phyloP scores from a whole-genome alignment of 2,888 invertebrate genomes.

The Hirtodrosophila histrioides region DNA sequence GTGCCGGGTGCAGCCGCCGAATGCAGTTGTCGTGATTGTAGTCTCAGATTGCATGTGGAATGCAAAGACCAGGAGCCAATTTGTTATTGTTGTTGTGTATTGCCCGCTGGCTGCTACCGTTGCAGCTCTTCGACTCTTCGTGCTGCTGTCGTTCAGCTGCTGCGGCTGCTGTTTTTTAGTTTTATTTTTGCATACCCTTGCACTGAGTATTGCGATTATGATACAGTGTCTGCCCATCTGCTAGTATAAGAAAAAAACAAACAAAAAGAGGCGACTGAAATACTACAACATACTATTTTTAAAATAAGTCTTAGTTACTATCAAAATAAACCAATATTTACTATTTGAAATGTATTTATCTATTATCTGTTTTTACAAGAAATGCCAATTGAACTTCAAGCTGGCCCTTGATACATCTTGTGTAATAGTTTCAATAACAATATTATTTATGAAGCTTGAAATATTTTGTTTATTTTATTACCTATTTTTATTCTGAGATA shows the following conservation, averaged over 20 bases:
- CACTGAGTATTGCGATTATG: neutral
- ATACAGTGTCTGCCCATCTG: neutral
- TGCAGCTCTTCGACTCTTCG: conserved; percentile 48
- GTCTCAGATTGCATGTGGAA: conserved; percentile 80
- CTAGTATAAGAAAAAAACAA: neutral
- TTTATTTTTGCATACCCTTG: conserved; percentile 31
- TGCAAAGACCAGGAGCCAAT: conserved; percentile 83
- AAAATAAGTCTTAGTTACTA: neutral
- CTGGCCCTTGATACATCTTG: too few relatives aligned
- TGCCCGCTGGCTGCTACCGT: conserved; percentile 77
- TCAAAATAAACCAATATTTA: too few relatives aligned
- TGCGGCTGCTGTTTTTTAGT: conserved; percentile 7
- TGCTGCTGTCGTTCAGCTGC: conserved; percentile 35
- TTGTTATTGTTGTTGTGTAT: conserved; percentile 72
- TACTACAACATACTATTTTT: neutral
- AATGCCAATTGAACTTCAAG: too few relatives aligned
- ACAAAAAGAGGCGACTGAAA: neutral
- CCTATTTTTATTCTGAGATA: too few relatives aligned
- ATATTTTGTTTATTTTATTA: too few relatives aligned
- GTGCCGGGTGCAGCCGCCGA: conserved; percentile 60
- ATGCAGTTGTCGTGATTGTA: conserved; percentile 79
- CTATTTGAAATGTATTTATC: neutral
- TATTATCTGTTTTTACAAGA: neutral
- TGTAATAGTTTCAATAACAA: too few relatives aligned
- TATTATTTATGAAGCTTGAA: too few relatives aligned